Evolutionary conservation across 2,888 invertebrate genomes (phyloP).

Genomic region (Alloplasta piceator): DNA sequence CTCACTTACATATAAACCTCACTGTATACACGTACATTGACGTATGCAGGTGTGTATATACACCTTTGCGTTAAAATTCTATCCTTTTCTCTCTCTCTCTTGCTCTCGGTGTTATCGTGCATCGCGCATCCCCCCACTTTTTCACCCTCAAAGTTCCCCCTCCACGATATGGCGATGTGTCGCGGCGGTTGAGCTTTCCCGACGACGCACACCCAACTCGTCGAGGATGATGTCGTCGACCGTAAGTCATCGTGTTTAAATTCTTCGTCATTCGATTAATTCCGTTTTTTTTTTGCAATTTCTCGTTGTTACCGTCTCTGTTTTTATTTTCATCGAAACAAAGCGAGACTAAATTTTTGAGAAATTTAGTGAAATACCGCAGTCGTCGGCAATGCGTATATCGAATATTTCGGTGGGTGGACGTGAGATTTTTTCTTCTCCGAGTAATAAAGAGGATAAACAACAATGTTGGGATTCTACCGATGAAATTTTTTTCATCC

Average conservation of each 20-base stretch:
- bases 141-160: background rate
- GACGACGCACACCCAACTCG: constrained; percentile 63
- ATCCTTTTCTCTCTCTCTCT: constrained; percentile 46
- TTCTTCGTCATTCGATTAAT: constrained; percentile 32
- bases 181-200: constrained; percentile 66
- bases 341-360: background rate
- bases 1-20: constrained; percentile 29
- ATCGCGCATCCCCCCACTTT: constrained; percentile 61
- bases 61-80: constrained; percentile 38
- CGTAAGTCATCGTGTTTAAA: constrained; percentile 63
- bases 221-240: constrained; percentile 67
- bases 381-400: constrained; percentile 42
- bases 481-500: too few relatives aligned
- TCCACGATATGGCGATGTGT: constrained; percentile 63
- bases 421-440: constrained; percentile 4
- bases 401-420: constrained; percentile 26
- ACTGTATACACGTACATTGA: constrained; percentile 4
- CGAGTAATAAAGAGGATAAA: background rate
- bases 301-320: background rate
- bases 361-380: constrained; percentile 32
- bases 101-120: constrained; percentile 65
- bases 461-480: too few relatives aligned
- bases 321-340: background rate
- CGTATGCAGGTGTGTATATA: background rate
- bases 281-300: background rate